A percentile compares a stretch with the other conserved stretches of the same genome.
These are phyloP conservation scores for Schizothorax lantsangensis DNA, from an alignment of 2,797 vertebrate species.

Conservation along the genomic window DNA sequence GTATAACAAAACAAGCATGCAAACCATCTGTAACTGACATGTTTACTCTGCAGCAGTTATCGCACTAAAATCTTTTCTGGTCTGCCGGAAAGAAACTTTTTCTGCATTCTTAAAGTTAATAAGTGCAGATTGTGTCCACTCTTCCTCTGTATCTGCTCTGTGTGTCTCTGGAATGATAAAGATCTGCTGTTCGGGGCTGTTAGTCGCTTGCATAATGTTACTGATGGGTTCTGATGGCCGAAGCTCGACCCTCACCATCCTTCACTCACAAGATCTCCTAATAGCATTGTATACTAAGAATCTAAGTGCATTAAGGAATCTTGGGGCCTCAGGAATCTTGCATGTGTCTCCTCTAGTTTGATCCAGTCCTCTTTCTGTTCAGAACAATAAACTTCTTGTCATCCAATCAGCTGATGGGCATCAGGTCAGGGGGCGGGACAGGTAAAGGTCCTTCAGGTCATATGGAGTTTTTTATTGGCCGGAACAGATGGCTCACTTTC, in stretches of 20 bases:
- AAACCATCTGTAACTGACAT: not conserved
- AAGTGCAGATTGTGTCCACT: constrained; percentile 28
- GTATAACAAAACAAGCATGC: not conserved
- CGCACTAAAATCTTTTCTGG: constrained; percentile 17
- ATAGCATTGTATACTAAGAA: constrained; percentile 1
- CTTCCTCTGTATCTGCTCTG: constrained; percentile 52
- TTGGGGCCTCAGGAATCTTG: not conserved
- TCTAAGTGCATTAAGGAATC: not conserved
- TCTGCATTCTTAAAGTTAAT: not conserved
- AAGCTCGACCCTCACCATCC: constrained; percentile 62
- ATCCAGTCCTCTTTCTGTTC: not conserved
- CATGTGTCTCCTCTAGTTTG: not conserved
- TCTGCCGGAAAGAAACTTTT: not conserved
- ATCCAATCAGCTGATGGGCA: constrained; percentile 50
- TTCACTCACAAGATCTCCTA: constrained; percentile 28
- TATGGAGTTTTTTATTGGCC: constrained; percentile 75
- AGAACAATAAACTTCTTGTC: constrained; percentile 29
- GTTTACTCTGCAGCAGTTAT: constrained; percentile 19
- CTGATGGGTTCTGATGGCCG: constrained; percentile 68
- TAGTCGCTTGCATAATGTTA: constrained; percentile 69
- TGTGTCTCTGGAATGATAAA: constrained; percentile 69
- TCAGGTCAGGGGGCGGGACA: constrained; percentile 62
- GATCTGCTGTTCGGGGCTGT: constrained; percentile 65
- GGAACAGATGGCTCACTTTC: constrained; percentile 78
- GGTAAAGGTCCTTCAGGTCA: constrained; percentile 62